phyloP scores from a whole-genome alignment of 2,888 invertebrate genomes.

The Pollenia angustigena region DNA sequence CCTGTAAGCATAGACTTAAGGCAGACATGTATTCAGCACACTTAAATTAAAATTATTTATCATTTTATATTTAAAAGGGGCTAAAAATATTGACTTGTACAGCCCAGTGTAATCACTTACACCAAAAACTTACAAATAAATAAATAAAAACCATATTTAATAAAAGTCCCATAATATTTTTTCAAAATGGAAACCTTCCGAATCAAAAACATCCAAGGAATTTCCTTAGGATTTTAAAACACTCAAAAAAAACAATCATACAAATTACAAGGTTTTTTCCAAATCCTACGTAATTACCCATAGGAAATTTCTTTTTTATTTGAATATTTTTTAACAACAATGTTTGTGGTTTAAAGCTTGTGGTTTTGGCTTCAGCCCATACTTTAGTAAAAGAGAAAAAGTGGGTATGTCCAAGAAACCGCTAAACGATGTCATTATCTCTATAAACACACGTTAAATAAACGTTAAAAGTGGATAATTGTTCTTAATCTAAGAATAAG shows the following conservation, averaged over 20 bases:
- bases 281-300: slow-evolving; percentile 42
- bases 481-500: slow-evolving; percentile 77
- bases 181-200: too few relatives aligned
- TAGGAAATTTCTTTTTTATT: background rate
- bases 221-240: background rate
- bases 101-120: too few relatives aligned
- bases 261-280: slow-evolving; percentile 39
- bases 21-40: too few relatives aligned
- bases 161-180: too few relatives aligned
- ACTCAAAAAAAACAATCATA: background rate
- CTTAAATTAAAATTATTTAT: too few relatives aligned
- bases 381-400: slow-evolving; percentile 73
- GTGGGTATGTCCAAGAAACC: slow-evolving; percentile 82
- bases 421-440: slow-evolving; percentile 83
- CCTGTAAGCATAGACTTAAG: too few relatives aligned
- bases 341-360: slow-evolving; percentile 49
- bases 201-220: background rate
- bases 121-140: too few relatives aligned
- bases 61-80: too few relatives aligned
- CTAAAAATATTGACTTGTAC: too few relatives aligned
- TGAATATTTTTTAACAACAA: background rate
- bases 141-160: too few relatives aligned
- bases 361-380: slow-evolving; percentile 73
- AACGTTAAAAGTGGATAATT: slow-evolving; percentile 76
- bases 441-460: slow-evolving; percentile 79